Evolutionary conservation across 2,113 vertebrate species (phyloP).

Genomic region (Athene noctua): DNA sequence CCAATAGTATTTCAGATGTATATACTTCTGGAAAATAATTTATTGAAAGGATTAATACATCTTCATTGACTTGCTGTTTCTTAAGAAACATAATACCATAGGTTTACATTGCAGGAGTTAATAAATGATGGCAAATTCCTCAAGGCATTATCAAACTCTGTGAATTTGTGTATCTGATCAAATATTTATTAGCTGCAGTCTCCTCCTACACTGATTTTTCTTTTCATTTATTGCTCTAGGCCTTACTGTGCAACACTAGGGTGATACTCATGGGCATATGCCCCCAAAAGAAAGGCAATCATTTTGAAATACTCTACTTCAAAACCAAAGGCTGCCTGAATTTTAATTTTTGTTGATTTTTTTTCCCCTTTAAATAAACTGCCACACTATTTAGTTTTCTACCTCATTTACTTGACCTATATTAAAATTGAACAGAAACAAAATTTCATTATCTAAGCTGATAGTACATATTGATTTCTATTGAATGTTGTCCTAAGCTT

Average conservation of each 20-base stretch:
- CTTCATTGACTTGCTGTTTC: background rate
- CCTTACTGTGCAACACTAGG: constrained; percentile 1
- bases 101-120: constrained; percentile 37
- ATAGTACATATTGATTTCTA: background rate
- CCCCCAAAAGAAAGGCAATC: constrained; percentile 34
- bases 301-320: constrained; percentile 51
- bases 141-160: constrained; percentile 74
- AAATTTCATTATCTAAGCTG: background rate
- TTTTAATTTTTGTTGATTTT: background rate
- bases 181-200: constrained; percentile 75
- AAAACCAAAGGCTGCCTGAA: constrained; percentile 33
- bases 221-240: constrained; percentile 59
- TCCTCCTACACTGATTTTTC: constrained; percentile 57
- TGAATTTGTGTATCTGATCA: constrained; percentile 77
- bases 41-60: background rate
- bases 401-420: constrained; percentile 19
- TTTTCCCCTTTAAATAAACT: constrained; percentile 6
- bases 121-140: constrained; percentile 73
- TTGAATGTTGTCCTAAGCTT: background rate
- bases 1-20: background rate
- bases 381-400: constrained; percentile 8
- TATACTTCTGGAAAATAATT: background rate
- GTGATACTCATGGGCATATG: constrained; percentile 53
- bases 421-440: constrained; percentile 18
- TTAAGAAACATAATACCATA: background rate